Conservation (phyloP, 2,888 invertebrate species). For the Pinctada fucata region DNA sequence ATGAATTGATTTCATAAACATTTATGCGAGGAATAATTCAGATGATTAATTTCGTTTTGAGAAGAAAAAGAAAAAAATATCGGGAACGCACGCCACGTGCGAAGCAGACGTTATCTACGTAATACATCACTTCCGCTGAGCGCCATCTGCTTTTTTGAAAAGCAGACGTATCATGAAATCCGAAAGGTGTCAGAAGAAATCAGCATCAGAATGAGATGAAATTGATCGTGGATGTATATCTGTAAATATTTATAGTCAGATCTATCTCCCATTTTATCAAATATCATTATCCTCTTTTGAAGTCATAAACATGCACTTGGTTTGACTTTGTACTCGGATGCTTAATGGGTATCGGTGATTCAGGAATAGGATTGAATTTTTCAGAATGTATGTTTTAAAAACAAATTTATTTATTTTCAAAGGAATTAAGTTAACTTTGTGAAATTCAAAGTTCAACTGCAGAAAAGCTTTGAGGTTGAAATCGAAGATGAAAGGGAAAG, state of each 20-base stretch:
- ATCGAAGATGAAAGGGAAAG: too few relatives aligned
- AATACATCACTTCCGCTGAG: constrained; percentile 28
- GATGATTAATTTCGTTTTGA: background rate
- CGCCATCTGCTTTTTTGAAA: constrained; percentile 35
- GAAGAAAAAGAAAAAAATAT: background rate
- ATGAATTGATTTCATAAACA: constrained; percentile 5
- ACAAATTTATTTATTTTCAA: too few relatives aligned
- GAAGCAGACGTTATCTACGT: constrained; percentile 22
- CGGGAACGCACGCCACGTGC: constrained; percentile 5
- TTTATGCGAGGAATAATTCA: background rate
- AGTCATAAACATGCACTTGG: too few relatives aligned
- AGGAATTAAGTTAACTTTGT: too few relatives aligned
- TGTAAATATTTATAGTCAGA: constrained; percentile 30
- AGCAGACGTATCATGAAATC: constrained; percentile 4
- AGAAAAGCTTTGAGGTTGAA: too few relatives aligned
- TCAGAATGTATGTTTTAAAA: too few relatives aligned
- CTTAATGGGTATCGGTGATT: too few relatives aligned
- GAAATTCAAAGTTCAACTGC: too few relatives aligned
- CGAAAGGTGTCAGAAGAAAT: constrained; percentile 36
- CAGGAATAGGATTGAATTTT: too few relatives aligned
- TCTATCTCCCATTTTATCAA: background rate
- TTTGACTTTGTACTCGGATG: too few relatives aligned
- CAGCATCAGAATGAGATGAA: constrained; percentile 28
- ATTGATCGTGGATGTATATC: constrained; percentile 30
- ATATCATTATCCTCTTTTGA: too few relatives aligned